Evolutionary conservation across 2,797 vertebrate genomes (phyloP), one percentile per base, ranked within the genome.

Genomic region (Pseudotriccus pelzelni): DNA sequence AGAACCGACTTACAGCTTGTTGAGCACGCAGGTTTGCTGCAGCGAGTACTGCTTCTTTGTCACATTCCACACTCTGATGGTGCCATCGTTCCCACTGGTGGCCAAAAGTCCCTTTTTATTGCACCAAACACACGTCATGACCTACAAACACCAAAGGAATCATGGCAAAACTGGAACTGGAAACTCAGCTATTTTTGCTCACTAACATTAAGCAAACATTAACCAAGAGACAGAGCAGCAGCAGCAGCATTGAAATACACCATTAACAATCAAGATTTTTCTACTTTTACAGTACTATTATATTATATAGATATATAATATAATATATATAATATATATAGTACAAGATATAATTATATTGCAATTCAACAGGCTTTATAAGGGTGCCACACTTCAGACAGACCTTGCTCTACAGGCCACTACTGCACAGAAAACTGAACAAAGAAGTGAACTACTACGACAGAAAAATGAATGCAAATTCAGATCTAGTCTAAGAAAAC

Each of bases 1-100:
- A 78, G 27, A 69, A 50, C 58, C 28, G 64, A 97, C 98, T 98
- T 93, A 98, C 98, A 98, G 56, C 97, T 99, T 99, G 85, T 98
- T 99, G 97, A 99, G 99, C 92, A 99, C 97, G 60, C 99, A 99
- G 3, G 99, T 99, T 95, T 99, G 99, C 44, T 99, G 99, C 37
- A 99, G 97, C 3, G 98, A 99, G 95, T 99, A 99, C 36, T 99
- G 99, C 95, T 98, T 99, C 97, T 99, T 99, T 36, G 99, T 99
- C 28, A 99, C 99, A 28, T 98, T 99, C 99, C 99, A 99, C 34
- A 99, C 98, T 43, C 99, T 97, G 60, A 99, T 99, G 3, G 99
- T 99, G 27, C 99, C 99, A 56, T 99, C 99, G n/a, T 98, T 99
- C 44, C 99, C 99, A 76, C 99, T 99, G 10, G 99, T 99, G 2